Conservation (phyloP, 2,888 invertebrate genomes). For the Panzeria rudis region DNA sequence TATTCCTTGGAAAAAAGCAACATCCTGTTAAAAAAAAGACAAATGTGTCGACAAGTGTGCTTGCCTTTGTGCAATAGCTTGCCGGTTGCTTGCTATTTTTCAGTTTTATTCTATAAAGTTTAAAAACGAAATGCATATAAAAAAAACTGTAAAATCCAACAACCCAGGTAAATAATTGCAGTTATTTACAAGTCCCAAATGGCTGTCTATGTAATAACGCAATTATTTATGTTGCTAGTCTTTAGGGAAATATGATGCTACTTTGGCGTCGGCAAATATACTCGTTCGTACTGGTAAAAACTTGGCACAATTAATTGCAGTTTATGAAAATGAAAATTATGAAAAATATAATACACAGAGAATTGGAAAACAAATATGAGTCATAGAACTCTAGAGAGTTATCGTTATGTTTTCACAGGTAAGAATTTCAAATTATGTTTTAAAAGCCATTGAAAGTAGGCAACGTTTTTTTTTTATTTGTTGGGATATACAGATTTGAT, state of each 20-base stretch:
- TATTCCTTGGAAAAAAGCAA: constrained; percentile 32
- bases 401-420: not conserved
- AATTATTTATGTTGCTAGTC: constrained; percentile 76
- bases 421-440: not conserved
- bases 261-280: constrained; percentile 39
- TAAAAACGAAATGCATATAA: constrained; percentile 40
- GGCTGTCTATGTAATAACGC: constrained; percentile 77
- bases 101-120: not conserved
- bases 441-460: constrained; percentile 17
- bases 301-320: constrained; percentile 62
- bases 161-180: constrained; percentile 77
- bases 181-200: constrained; percentile 73
- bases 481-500: not conserved
- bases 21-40: constrained; percentile 36
- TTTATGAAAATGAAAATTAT: constrained; percentile 65
- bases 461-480: constrained; percentile 12
- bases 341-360: constrained; percentile 36
- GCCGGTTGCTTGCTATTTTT: constrained; percentile 39
- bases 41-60: constrained; percentile 54
- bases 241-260: constrained; percentile 74
- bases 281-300: constrained; percentile 10
- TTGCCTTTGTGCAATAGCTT: constrained; percentile 24
- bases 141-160: constrained; percentile 60
- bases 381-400: constrained; percentile 39
- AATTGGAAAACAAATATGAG: constrained; percentile 43